phyloP scores from a whole-genome alignment of 2,888 invertebrate species.

The Norana najaformis region DNA sequence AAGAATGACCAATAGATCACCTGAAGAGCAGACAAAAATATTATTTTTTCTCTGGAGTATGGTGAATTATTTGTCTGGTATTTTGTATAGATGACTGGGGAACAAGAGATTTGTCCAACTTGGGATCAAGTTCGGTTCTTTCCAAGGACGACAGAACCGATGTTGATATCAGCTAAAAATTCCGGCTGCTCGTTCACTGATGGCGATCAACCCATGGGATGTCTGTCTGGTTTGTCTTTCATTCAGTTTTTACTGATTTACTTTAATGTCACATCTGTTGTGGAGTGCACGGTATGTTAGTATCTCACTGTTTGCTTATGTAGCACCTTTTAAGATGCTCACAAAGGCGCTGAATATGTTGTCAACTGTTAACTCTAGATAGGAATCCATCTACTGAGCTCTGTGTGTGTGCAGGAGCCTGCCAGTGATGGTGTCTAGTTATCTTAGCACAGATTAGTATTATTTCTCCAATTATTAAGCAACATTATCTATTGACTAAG shows the following conservation, averaged over 20 bases:
- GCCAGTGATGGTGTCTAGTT: no score
- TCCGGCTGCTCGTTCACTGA: background rate
- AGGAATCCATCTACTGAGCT: no score
- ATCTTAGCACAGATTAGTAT: no score
- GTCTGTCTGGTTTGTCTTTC: background rate
- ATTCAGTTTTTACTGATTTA: background rate
- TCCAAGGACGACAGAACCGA: background rate
- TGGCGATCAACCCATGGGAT: background rate
- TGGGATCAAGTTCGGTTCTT: background rate
- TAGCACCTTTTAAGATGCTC: no score
- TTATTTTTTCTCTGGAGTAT: no score
- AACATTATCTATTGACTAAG: no score
- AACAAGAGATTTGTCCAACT: slow-evolving; percentile 3
- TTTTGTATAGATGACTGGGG: background rate
- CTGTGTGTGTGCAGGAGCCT: no score
- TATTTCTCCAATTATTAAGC: no score
- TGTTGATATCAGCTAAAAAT: background rate
- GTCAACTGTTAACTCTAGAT: no score
- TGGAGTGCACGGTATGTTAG: background rate
- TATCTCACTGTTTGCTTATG: background rate
- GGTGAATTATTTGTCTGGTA: background rate
- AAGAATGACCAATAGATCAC: no score
- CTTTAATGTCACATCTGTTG: background rate
- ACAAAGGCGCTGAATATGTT: no score
- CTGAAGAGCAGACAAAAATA: no score